phyloP scores from a whole-genome alignment of 1,140 invertebrate species.

The Planococcus citri region DNA sequence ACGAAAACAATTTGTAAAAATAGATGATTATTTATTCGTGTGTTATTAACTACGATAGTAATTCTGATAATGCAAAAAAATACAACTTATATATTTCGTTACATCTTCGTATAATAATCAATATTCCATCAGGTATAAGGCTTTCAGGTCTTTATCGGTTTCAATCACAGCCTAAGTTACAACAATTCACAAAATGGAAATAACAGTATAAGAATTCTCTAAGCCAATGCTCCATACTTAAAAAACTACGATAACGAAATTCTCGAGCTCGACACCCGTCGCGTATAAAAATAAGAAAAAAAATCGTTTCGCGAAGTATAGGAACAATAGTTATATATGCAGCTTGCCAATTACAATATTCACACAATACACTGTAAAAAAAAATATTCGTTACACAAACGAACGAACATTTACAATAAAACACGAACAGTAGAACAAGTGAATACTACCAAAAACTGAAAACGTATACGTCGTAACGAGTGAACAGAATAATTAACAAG shows the following conservation, averaged over 20 bases:
- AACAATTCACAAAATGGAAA: too few species aligned
- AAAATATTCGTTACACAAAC: not conserved
- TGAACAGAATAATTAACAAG: not conserved
- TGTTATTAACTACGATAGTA: too few species aligned
- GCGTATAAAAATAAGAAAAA: not conserved
- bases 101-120: too few species aligned
- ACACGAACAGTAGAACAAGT: not conserved
- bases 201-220: not conserved
- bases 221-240: not conserved
- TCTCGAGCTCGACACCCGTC: too few species aligned
- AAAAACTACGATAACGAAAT: not conserved
- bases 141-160: not conserved
- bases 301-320: not conserved
- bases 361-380: not conserved
- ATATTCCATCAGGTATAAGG: not conserved
- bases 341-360: not conserved
- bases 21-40: too few species aligned
- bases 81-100: too few species aligned
- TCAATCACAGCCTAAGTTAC: not conserved
- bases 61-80: too few species aligned
- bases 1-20: too few species aligned
- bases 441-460: not conserved
- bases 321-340: constrained; percentile 2
- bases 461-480: not conserved
- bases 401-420: not conserved